Percentiles rank a stretch among this genome's conserved stretches.
phyloP scores from a whole-genome alignment of 2,797 vertebrate species.

The Myotis vivesi region DNA sequence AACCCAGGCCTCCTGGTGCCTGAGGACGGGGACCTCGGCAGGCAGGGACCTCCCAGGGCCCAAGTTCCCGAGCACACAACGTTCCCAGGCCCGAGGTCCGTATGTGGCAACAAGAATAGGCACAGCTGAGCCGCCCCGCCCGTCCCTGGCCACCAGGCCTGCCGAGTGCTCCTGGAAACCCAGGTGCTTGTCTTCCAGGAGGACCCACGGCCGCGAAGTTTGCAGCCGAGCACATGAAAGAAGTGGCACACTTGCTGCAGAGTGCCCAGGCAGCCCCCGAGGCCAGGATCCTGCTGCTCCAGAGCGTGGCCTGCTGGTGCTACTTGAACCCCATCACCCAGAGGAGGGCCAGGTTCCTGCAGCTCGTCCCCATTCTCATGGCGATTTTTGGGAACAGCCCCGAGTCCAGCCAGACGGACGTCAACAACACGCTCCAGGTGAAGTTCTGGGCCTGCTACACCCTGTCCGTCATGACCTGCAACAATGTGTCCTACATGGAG shows the following conservation, averaged over 20 bases:
- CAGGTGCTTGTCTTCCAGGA: slow-evolving; percentile 53
- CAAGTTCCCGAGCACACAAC: no score
- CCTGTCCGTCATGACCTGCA: slow-evolving; percentile 72
- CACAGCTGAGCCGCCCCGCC: neutral
- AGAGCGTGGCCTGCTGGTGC: slow-evolving; percentile 56
- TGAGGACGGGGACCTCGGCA: neutral
- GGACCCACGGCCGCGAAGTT: neutral
- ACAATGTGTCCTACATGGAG: slow-evolving; percentile 20
- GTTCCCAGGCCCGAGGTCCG: neutral
- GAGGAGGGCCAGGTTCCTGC: neutral
- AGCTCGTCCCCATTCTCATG: slow-evolving; percentile 30
- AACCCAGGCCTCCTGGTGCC: neutral
- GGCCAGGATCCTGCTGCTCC: slow-evolving; percentile 53
- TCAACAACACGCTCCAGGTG: neutral
- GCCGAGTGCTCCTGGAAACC: neutral
- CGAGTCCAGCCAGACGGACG: neutral
- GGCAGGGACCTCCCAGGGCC: neutral
- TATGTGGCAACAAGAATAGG: neutral
- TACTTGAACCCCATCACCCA: slow-evolving; percentile 70
- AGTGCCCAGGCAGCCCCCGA: neutral
- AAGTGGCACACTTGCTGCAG: slow-evolving; percentile 50
- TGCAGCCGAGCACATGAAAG: slow-evolving; percentile 41
- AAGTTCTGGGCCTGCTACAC: slow-evolving; percentile 72
- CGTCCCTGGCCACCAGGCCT: neutral
- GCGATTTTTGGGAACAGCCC: neutral